These are phyloP conservation scores for Harpegnathos saltator DNA, from an alignment of 1,140 invertebrate genomes.

Conservation along the genomic window DNA sequence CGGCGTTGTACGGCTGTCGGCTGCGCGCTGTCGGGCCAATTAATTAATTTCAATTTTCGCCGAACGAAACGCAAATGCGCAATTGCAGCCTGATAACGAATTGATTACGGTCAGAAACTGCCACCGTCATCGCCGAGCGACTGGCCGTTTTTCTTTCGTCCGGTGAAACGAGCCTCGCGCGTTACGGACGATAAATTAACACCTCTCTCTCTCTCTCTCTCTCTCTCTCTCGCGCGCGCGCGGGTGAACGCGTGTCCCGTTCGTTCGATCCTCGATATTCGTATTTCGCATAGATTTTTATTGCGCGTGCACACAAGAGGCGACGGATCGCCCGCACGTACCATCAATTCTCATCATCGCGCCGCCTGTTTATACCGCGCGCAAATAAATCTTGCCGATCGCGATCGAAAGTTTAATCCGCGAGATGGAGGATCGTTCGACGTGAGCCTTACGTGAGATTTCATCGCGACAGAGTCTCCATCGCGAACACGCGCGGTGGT, in stretches of 20 bases:
- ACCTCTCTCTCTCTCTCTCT: no score
- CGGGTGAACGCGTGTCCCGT: conserved; percentile 9
- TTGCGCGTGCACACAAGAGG: neutral
- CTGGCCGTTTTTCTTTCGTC: conserved; percentile 57
- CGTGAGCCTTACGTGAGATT: no score
- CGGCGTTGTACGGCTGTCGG: conserved; percentile 57
- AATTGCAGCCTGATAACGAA: conserved; percentile 81
- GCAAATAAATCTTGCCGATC: neutral
- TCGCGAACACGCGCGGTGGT: no score
- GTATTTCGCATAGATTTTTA: conserved; percentile 4
- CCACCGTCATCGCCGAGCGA: conserved; percentile 69
- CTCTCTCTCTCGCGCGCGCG: no score
- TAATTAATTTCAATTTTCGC: conserved; percentile 84
- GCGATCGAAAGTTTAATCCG: neutral
- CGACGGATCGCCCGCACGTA: neutral
- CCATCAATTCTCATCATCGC: neutral
- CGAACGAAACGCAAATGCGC: conserved; percentile 80
- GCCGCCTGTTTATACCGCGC: neutral
- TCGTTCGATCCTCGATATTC: no score
- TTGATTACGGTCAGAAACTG: conserved; percentile 79
- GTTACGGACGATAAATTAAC: conserved; percentile 43
- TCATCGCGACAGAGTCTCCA: no score
- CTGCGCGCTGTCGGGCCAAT: conserved; percentile 75
- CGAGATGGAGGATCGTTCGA: no score
- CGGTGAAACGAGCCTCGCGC: conserved; percentile 24